These are phyloP conservation scores for Elmis aenea DNA, from an alignment of 2,888 invertebrate genomes.

Conservation along the genomic window DNA sequence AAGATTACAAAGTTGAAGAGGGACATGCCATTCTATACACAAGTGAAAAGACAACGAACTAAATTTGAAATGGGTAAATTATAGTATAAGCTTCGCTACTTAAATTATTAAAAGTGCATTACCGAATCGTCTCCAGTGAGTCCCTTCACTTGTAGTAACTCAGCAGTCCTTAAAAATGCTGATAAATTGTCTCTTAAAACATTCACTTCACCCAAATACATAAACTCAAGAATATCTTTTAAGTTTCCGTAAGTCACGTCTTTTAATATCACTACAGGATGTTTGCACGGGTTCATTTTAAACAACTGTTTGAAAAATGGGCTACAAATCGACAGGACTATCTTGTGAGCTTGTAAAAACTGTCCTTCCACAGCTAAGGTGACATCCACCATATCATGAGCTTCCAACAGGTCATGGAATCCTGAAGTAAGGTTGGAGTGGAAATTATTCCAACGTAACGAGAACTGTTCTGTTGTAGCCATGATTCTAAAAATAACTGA, in stretches of 20 bases:
- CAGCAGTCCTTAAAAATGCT: constrained; percentile 66
- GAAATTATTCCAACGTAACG: constrained; percentile 75
- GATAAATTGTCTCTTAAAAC: constrained; percentile 64
- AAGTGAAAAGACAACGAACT: too few relatives aligned
- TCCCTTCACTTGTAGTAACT: constrained; percentile 66
- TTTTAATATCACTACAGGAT: constrained; percentile 68
- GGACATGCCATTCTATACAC: too few relatives aligned
- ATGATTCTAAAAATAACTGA: constrained; percentile 26
- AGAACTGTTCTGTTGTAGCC: constrained; percentile 63
- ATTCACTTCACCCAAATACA: constrained; percentile 71
- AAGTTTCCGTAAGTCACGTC: constrained; percentile 65
- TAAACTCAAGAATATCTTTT: constrained; percentile 65
- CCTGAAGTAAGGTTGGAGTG: constrained; percentile 69
- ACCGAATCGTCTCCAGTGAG: constrained; percentile 53
- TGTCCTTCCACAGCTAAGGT: constrained; percentile 74
- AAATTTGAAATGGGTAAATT: too few relatives aligned
- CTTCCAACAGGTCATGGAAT: constrained; percentile 65
- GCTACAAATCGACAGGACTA: constrained; percentile 73
- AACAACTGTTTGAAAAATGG: constrained; percentile 74
- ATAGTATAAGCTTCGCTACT: too few relatives aligned
- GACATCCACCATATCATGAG: constrained; percentile 71
- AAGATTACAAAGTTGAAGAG: too few relatives aligned
- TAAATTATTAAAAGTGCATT: too few relatives aligned
- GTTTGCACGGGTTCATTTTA: constrained; percentile 66
- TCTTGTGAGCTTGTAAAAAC: constrained; percentile 70